Base-by-base conservation (phyloP, 1,140 invertebrate species). In the Zaprionus taronus region DNA sequence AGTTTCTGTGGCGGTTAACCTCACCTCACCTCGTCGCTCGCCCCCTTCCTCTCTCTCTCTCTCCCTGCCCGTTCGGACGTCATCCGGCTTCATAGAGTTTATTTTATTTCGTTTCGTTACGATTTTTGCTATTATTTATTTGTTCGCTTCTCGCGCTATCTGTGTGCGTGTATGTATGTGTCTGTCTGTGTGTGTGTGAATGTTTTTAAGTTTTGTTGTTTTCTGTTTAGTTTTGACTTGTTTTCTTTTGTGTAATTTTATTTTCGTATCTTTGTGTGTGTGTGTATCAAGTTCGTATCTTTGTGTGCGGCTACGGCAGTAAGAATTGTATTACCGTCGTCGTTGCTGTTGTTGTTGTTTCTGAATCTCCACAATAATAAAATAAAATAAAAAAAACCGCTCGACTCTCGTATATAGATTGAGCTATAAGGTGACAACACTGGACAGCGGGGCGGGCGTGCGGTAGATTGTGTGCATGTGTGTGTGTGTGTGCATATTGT, bases 221-320 rank as follows among this genome's bases (percentile, higher is more conserved):
- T 87, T 64, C 24, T 62, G 41, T 62, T 89, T 90, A 89, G 84
- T 84, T 89, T 87, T 77, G 81, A 89, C 84, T 89, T 89, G 85
- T 89, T 89, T 89, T 89, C 84, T 90, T 89, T 90, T 89, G 85
- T 89, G 84, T 89, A 89, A 89, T 89, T 89, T 89, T 84, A 90
- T 84, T 84, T 89, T 81, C 69, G 73, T 77, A 70, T 82, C 56
- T 63, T 67, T 79, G 62, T 44, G 57, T 62, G 51, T 72, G 80
- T 77, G 77, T 80, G 80, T 86, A 84, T 85, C 82, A 84, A 84
- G 81, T 79, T 84, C 82, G 77, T 85, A 84, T 85, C 79, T 83
- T 83, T 64, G 47, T 64, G 31, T 64, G 72, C 61, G 66, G 69
- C 80, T 74, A 86, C 80, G 84, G 64, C 81, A 89, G 84, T 89